Conservation (phyloP, 2,797 vertebrate species). For the Rhabdomys pumilio region DNA sequence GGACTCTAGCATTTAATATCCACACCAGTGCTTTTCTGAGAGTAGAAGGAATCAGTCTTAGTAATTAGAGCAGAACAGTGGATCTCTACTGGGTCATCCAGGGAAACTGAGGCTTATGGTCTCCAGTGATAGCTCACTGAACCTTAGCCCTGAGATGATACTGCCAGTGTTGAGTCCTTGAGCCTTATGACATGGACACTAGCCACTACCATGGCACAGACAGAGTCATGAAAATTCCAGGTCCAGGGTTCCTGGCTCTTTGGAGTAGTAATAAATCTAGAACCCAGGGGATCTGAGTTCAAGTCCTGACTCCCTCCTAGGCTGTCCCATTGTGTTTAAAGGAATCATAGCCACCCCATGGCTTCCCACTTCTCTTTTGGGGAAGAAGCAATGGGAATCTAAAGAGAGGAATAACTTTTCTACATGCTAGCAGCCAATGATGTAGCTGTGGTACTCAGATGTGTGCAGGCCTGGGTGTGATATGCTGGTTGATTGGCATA, state of each 20-base stretch:
- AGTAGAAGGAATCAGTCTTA: neutral
- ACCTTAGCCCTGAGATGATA: neutral
- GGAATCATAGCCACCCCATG: neutral
- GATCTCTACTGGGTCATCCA: neutral
- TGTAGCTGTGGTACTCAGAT: neutral
- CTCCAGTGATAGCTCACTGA: too few relatives aligned
- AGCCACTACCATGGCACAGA: too few relatives aligned
- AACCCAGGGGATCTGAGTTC: neutral
- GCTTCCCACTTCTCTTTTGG: neutral
- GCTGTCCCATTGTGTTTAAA: neutral
- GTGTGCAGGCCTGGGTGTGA: neutral
- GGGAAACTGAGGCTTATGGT: neutral
- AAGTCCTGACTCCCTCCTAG: neutral
- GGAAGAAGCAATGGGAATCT: neutral
- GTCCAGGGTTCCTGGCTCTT: neutral
- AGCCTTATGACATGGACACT: neutral
- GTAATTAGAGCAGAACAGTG: neutral
- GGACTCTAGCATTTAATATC: fast-evolving
- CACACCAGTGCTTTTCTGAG: neutral
- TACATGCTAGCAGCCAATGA: too few relatives aligned
- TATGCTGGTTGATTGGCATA: fast-evolving
- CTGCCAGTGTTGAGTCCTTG: neutral
- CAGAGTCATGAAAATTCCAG: neutral
- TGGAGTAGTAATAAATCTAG: neutral
- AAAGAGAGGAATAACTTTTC: neutral